Evolutionary conservation across 2,113 vertebrate species (phyloP).

Genomic region (Ifrita kowaldi): DNA sequence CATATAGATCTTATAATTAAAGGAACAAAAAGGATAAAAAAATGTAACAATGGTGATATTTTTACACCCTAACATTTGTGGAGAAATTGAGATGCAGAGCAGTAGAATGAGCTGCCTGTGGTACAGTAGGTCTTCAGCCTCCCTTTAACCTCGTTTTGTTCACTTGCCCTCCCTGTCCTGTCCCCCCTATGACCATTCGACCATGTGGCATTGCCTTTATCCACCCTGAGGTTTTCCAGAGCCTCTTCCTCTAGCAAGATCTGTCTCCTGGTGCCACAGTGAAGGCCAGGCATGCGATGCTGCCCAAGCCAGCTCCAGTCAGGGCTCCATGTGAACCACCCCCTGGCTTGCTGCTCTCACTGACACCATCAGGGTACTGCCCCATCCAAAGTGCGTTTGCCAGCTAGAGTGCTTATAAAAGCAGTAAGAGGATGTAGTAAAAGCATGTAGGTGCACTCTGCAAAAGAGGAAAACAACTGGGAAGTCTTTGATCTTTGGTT

Average conservation of each 20-base stretch:
- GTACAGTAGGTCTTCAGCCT: not conserved
- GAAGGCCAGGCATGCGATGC: accelerated
- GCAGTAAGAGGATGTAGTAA: not conserved
- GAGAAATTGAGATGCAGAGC: not conserved
- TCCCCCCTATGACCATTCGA: accelerated
- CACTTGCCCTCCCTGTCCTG: not conserved
- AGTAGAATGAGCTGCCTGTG: not conserved
- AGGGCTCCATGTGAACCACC: not conserved
- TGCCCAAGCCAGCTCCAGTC: not conserved
- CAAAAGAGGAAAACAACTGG: not conserved
- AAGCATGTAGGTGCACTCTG: not conserved
- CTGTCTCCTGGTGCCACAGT: accelerated
- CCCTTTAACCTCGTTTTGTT: not conserved
- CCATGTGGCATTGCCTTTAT: accelerated
- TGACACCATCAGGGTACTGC: too few species aligned
- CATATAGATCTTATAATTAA: not conserved
- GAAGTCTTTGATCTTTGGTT: not conserved
- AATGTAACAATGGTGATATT: not conserved
- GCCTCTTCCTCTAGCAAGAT: not conserved
- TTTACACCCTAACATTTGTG: not conserved
- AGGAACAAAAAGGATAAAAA: not conserved
- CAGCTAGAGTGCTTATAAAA: not conserved
- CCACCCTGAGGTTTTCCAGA: not conserved
- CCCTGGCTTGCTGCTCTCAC: accelerated
- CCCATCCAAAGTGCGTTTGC: not conserved